Conservation (phyloP, 2,797 vertebrate species). For the Alectoris magna region DNA sequence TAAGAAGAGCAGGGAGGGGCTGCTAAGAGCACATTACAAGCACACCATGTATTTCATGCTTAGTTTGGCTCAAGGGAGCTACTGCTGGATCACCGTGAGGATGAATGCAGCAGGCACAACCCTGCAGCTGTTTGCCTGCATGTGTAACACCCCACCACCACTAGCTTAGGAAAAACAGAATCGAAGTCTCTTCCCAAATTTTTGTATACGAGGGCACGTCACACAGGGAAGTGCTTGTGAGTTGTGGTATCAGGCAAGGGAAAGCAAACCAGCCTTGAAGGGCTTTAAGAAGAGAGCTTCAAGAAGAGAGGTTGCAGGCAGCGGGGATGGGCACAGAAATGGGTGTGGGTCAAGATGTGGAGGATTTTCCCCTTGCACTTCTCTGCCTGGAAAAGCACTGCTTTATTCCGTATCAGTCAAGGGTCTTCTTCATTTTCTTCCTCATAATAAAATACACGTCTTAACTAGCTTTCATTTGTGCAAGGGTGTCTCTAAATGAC, state of each 20-base stretch:
- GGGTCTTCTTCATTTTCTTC: background rate
- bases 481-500: fast-evolving
- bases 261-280: background rate
- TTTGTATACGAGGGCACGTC: background rate
- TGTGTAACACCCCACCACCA: background rate
- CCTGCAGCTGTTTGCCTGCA: background rate
- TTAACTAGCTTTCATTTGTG: background rate
- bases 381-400: background rate
- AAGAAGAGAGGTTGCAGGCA: background rate
- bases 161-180: background rate
- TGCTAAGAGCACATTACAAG: background rate
- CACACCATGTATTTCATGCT: background rate
- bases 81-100: background rate
- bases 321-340: background rate
- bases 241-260: background rate
- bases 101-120: background rate
- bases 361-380: background rate
- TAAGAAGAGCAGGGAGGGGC: background rate
- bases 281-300: background rate
- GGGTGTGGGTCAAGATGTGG: background rate
- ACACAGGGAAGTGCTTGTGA: background rate
- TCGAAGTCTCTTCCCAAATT: fast-evolving
- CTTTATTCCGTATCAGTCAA: background rate
- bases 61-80: background rate
- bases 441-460: background rate